Evolutionary conservation across 2,797 vertebrate species (phyloP), one percentile per base, ranked within the genome.

Genomic region (Cryptoprocta ferox): DNA sequence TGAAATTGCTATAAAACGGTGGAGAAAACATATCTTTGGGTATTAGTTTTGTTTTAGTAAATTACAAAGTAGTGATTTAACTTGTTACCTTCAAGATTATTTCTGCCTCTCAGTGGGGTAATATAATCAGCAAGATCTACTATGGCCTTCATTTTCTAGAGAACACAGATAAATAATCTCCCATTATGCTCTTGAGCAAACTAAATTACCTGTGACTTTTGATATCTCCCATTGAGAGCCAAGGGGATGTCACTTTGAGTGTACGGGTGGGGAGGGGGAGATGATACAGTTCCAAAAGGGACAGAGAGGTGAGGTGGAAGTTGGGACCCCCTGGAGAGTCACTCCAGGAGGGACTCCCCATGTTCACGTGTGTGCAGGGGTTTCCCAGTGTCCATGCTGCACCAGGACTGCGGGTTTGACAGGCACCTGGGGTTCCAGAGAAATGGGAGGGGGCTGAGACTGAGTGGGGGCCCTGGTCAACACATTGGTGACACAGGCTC

Each of bases 41-140:
- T 28, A 95, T 98, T 96, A 93, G 91, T 96, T 98, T 98, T 98
- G 97, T 97, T 98, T 98, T 96, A 97, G 97, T 96, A 98, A 98
- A 98, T 97, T 97, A 97, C 89, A 93, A 97, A 98, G 73, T 59
- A 0, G 19, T 97, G 97, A 97, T 98, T 98, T 97, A 97, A 94
- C 83, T 93, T 98, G 93, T 92, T 15, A 71, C 63, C 82, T 98
- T 97, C 87, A 70, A 95, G 94, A 98, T 98, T 98, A 98, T 98
- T 98, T 98, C 98, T 98, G 88, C 68, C 91, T 98, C 98, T 97
- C 98, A 39, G 48, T 86, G 95, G 98, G 97, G 90, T 96, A 97
- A 97, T 98, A 97, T 59, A 98, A 98, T 97, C 96, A 97, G 96
- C 70, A 96, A 96, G 97, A 98, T 96, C 71, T 96, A 94, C 80